A percentile compares a stretch with the other conserved stretches of the same genome.
Evolutionary conservation across 2,797 vertebrate species (phyloP).

Genomic region (Ptychobarbus kaznakovi): DNA sequence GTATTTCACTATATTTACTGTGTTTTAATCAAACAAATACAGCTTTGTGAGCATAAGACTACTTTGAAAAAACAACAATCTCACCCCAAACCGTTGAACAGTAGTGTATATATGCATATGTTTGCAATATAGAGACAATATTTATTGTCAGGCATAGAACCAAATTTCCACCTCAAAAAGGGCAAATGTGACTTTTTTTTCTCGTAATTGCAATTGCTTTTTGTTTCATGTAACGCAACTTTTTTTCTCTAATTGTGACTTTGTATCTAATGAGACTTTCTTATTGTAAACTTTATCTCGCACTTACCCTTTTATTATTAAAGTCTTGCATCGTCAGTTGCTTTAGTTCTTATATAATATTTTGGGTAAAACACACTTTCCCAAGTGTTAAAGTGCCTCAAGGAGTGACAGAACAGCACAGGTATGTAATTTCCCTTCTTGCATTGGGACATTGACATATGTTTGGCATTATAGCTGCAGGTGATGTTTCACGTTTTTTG

Average conservation of each 20-base stretch:
- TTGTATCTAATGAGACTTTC: not conserved
- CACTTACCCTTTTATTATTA: not conserved
- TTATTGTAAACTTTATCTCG: not conserved
- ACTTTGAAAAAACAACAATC: not conserved
- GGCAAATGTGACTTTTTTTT: not conserved
- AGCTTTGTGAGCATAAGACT: not conserved
- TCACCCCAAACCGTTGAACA: not conserved
- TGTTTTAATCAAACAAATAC: not conserved
- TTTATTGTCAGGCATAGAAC: not conserved
- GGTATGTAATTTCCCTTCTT: not conserved
- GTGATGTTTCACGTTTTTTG: conserved; percentile 19
- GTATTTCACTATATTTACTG: not conserved
- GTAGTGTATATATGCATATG: not conserved
- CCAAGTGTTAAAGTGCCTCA: not conserved
- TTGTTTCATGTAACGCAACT: not conserved
- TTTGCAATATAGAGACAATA: no score
- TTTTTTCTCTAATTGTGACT: not conserved
- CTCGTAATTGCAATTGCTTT: not conserved
- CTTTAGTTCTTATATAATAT: not conserved
- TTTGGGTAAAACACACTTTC: not conserved
- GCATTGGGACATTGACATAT: not conserved
- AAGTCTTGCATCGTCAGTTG: not conserved
- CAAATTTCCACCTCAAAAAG: not conserved
- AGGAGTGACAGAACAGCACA: not conserved
- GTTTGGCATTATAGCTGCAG: conserved; percentile 26